Evolutionary conservation across 2,888 invertebrate genomes (phyloP).

Genomic region (Eupithecia exiguata): DNA sequence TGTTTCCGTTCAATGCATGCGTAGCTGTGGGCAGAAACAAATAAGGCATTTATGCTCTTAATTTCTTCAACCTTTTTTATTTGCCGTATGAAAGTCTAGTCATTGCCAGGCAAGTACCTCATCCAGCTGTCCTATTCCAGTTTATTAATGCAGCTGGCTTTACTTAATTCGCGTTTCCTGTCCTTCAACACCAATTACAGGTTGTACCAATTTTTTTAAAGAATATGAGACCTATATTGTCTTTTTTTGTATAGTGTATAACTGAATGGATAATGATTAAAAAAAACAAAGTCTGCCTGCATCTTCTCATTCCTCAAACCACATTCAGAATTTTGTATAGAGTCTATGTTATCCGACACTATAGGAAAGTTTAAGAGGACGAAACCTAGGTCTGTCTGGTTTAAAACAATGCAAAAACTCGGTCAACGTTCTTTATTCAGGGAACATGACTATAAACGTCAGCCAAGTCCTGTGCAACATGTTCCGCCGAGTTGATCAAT

Average conservation of each 20-base stretch:
- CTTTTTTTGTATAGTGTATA: not conserved
- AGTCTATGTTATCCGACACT: not conserved
- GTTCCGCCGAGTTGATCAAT: conserved; percentile 37
- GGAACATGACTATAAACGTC: conserved; percentile 36
- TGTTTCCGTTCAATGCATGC: no score
- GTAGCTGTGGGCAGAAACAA: no score
- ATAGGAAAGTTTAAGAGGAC: not conserved
- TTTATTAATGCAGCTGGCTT: conserved; percentile 55
- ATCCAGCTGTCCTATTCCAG: conserved; percentile 57
- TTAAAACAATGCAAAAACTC: conserved; percentile 14
- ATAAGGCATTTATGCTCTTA: not conserved
- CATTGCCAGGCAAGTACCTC: conserved; percentile 10
- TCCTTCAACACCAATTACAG: conserved; percentile 13
- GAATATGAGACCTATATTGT: not conserved
- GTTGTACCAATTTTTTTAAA: not conserved
- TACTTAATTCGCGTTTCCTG: conserved; percentile 36
- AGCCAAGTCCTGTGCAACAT: conserved; percentile 44
- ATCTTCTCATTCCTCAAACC: not conserved
- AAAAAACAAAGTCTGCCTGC: not conserved
- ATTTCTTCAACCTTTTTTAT: not conserved
- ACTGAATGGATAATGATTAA: not conserved
- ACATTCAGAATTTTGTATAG: not conserved
- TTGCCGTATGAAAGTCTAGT: not conserved
- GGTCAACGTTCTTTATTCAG: conserved; percentile 14
- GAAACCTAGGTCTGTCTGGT: conserved; percentile 3